Percentiles rank a stretch among this genome's conserved stretches.
Evolutionary conservation across 2,888 invertebrate genomes (phyloP).

Genomic region (Emmelina monodactyla): DNA sequence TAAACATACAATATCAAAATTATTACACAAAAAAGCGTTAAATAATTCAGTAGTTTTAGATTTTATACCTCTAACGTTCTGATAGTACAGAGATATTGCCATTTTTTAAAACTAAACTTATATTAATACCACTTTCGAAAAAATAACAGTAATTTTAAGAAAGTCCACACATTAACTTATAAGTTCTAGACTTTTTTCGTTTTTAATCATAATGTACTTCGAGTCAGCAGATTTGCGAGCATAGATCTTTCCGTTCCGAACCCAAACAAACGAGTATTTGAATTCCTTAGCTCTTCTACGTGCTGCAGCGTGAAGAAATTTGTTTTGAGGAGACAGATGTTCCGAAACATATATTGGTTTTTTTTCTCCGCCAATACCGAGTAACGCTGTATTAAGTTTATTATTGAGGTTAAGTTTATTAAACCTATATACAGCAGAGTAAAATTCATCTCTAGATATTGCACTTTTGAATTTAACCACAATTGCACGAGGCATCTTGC

Average conservation of each 20-base stretch:
- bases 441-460: background rate
- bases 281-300: slow-evolving; percentile 1
- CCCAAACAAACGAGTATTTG: background rate
- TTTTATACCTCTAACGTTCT: background rate
- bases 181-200: background rate
- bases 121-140: too few species aligned
- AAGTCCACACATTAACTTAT: background rate
- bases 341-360: too few species aligned
- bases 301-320: background rate
- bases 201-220: background rate
- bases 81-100: background rate
- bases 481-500: background rate
- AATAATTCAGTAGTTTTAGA: too few species aligned
- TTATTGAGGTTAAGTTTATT: too few species aligned
- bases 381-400: too few species aligned
- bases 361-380: too few species aligned
- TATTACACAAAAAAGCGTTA: background rate
- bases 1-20: background rate
- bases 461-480: slow-evolving; percentile 1
- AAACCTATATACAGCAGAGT: too few species aligned
- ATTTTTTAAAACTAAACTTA: too few species aligned
- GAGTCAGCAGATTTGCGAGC: background rate
- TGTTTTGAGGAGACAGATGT: background rate
- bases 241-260: background rate
- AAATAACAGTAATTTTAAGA: background rate